Base-by-base conservation (phyloP, 37 sponge, comb jelly and placozoan species). In the Agelas oroides region DNA sequence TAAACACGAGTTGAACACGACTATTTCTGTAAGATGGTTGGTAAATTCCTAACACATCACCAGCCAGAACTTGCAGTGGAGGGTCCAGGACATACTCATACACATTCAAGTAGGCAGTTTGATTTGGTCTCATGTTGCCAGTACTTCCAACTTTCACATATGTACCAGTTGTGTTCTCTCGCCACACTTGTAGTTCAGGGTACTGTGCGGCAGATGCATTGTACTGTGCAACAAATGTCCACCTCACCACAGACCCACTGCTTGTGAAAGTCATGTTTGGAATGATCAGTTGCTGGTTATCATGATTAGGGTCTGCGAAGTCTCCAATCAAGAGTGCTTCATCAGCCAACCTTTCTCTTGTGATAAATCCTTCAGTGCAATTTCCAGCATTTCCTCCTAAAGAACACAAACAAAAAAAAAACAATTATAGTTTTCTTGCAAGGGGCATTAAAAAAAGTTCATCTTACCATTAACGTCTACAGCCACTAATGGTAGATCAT, bases 111-210 rank as follows among this genome's bases (percentile, higher is more conserved):
- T 28, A 27, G 20, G 34, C 19, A 18, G 69, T 67, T 2, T 32
- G 19, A 67, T 12, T 32, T 67, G 69, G 34, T 5, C 35, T 3
- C 19, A 18, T 33, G n/a, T 33, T 18, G 20, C 19, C 30, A 33
- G 69, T 25, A 5, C 2, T 19, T 32, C n/a, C 69, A 19, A 19
- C 30, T 19, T 33, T 32, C 69, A 25, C n/a, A 19, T 14, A 25
- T 33, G 19, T 18, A 67, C 19, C 69, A 67, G 31, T 32, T 5
- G 35, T 32, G 20, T 25, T 32, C n/a, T n/a, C n/a, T 32, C 69
- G n/a, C 69, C 69, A 67, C 8, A 67, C 19, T 32, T 67, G 69
- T 12, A 67, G 2, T 32, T 67, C 69, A 34, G 69, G 69, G 28
- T 67, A 67, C 35, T 32, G n/a, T 5, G 31, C 30, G 5, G 31